Evolutionary conservation across 2,113 vertebrate species (phyloP).

Genomic region (Tyrannus savana): DNA sequence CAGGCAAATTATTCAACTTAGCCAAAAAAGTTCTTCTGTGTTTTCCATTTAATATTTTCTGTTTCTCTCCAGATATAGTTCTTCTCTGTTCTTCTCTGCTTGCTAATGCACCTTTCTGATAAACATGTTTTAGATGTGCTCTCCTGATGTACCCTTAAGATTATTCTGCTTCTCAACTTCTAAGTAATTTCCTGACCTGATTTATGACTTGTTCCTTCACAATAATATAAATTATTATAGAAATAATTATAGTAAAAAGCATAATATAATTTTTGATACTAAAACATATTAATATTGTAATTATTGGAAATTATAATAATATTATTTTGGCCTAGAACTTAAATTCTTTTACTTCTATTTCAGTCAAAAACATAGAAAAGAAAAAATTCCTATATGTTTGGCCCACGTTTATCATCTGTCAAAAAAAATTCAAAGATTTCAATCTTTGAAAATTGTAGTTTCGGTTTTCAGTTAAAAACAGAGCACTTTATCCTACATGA

Average conservation of each 20-base stretch:
- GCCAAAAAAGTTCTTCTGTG: neutral
- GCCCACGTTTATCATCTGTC: neutral
- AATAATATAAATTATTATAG: neutral
- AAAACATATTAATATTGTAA: neutral
- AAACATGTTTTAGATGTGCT: neutral
- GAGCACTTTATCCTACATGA: neutral
- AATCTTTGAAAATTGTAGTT: neutral
- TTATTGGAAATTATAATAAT: neutral
- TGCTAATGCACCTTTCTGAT: neutral
- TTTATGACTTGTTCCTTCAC: neutral
- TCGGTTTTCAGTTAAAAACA: neutral
- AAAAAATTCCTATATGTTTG: neutral
- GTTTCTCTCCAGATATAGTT: neutral
- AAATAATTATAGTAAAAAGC: neutral
- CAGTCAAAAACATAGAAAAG: neutral
- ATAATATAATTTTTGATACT: neutral
- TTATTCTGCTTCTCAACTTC: neutral
- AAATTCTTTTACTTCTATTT: neutral
- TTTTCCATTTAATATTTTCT: neutral
- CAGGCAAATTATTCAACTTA: neutral
- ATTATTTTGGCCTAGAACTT: neutral
- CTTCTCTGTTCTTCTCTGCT: neutral
- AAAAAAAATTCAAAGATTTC: neutral
- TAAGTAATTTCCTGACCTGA: neutral
- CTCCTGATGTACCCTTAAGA: neutral